A percentile compares a stretch with the other conserved stretches of the same genome.
Evolutionary conservation across 2,888 invertebrate species (phyloP).

Genomic region (Disparrhopalites patrizii): DNA sequence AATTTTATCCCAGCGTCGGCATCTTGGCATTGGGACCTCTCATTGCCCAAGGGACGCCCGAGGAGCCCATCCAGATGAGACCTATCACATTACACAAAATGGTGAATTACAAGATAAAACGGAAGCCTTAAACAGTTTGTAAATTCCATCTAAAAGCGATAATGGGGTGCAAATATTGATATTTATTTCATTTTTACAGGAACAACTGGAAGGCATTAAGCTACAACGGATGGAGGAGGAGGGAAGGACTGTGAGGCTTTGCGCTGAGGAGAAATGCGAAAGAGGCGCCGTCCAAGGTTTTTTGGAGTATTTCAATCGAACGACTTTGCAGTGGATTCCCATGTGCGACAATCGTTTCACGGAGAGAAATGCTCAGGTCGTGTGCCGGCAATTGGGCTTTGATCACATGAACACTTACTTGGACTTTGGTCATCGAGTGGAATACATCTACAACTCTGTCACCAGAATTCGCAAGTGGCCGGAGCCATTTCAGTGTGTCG

Average conservation of each 20-base stretch:
- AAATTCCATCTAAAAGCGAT: not conserved
- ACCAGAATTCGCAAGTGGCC: conserved; percentile 91
- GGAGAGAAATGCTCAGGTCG: conserved; percentile 93
- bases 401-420: conserved; percentile 86
- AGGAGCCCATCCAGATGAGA: conserved; percentile 72
- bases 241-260: conserved; percentile 61
- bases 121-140: not conserved
- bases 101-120: conserved; percentile 8
- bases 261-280: conserved; percentile 68
- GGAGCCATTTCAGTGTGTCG: conserved; percentile 73
- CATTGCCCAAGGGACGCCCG: conserved; percentile 72
- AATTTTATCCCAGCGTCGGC: conserved; percentile 93
- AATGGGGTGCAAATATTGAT: no score
- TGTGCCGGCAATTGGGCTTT: conserved; percentile 87
- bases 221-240: conserved; percentile 31
- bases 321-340: conserved; percentile 94
- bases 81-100: conserved; percentile 53
- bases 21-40: conserved; percentile 89
- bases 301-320: conserved; percentile 89
- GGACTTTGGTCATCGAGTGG: conserved; percentile 76
- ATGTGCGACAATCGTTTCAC: conserved; percentile 94
- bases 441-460: conserved; percentile 82
- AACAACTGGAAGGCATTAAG: conserved; percentile 27
- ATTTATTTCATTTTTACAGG: conserved; percentile 10
- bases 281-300: conserved; percentile 72